Conservation (phyloP, 2,888 invertebrate genomes). For the Acrobasis repandana region DNA sequence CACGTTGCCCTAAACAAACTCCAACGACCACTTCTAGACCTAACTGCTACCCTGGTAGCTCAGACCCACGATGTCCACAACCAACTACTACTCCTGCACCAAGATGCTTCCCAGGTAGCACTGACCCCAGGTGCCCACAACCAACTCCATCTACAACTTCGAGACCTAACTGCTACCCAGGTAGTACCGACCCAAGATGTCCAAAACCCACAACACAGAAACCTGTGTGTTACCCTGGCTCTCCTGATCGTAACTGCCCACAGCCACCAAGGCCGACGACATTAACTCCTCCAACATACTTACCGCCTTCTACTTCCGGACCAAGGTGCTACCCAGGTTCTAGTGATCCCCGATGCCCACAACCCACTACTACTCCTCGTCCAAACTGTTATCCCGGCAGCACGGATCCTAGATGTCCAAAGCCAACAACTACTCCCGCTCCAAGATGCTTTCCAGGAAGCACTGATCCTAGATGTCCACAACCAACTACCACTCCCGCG, state of each 20-base stretch:
- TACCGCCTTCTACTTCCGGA: constrained; percentile 20
- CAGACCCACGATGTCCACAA: constrained; percentile 48
- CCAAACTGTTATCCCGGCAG: constrained; percentile 47
- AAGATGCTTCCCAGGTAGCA: constrained; percentile 31
- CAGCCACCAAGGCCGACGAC: constrained; percentile 46
- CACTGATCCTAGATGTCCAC: constrained; percentile 39
- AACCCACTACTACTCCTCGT: constrained; percentile 34
- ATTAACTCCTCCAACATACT: constrained; percentile 34
- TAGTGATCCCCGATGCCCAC: constrained; percentile 37
- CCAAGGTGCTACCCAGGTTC: constrained; percentile 32
- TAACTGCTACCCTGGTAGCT: constrained; percentile 30
- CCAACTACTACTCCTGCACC: constrained; percentile 31
- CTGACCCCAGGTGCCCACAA: constrained; percentile 34
- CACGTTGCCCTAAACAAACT: constrained; percentile 41
- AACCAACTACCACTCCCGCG: neutral
- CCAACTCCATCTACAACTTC: constrained; percentile 29
- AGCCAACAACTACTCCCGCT: constrained; percentile 31
- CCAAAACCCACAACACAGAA: constrained; percentile 42
- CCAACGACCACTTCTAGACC: constrained; percentile 34
- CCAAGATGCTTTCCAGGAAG: constrained; percentile 40
- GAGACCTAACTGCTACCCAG: constrained; percentile 48
- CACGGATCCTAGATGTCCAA: constrained; percentile 58
- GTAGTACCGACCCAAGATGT: constrained; percentile 45
- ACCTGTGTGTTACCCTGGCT: constrained; percentile 40
- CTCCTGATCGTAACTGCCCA: constrained; percentile 49